These are phyloP conservation scores for Crenichthys baileyi DNA, from an alignment of 2,797 vertebrate species.

Conservation along the genomic window DNA sequence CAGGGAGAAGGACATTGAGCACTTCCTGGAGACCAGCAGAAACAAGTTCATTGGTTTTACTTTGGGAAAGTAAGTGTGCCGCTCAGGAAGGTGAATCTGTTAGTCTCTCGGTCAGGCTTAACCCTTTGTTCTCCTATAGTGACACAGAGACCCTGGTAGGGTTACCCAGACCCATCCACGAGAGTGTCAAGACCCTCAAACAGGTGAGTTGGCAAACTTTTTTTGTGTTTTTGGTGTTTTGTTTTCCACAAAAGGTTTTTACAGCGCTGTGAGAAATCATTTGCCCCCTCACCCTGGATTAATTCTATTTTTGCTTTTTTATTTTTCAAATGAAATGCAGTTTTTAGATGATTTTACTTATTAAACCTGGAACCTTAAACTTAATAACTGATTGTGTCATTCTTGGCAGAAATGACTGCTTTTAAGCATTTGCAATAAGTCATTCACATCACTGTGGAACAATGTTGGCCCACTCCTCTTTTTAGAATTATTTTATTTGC, in stretches of 20 bases:
- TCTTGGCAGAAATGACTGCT: too few species aligned
- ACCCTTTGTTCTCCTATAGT: constrained; percentile 70
- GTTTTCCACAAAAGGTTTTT: background rate
- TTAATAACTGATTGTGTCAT: background rate
- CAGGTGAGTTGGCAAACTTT: constrained; percentile 80
- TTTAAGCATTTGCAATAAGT: too few species aligned
- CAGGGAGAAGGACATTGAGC: constrained; percentile 97
- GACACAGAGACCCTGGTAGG: constrained; percentile 96
- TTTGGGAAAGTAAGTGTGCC: constrained; percentile 89
- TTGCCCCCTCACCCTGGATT: background rate
- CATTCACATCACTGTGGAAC: too few species aligned
- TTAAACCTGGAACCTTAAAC: background rate
- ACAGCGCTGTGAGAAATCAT: background rate
- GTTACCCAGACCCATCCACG: constrained; percentile 93
- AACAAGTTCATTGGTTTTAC: constrained; percentile 99
- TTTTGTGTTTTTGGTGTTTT: background rate
- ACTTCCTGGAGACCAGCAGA: constrained; percentile 94
- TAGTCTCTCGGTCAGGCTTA: background rate
- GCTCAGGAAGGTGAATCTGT: background rate
- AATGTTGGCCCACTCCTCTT: too few species aligned
- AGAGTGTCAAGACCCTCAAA: constrained; percentile 96
- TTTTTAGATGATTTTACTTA: background rate
- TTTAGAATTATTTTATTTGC: too few species aligned
- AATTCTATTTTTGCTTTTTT: background rate
- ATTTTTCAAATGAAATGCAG: background rate